Percentiles rank a stretch among this genome's conserved stretches.
Conservation (phyloP, 1,140 invertebrate species). For the Amphibalanus amphitrite region DNA sequence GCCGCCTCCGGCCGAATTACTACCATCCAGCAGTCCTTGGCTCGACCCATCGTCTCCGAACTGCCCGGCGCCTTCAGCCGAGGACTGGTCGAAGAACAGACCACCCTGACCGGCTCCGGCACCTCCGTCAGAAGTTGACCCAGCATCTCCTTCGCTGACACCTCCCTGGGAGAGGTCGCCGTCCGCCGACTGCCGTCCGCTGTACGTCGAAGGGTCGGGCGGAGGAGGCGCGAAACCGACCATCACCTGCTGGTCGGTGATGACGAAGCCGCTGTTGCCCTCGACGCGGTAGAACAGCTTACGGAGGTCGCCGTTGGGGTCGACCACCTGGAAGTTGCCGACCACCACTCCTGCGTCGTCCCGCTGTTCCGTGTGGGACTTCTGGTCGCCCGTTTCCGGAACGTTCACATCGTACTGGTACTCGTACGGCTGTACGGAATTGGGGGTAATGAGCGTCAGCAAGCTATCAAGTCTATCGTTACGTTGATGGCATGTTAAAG, state of each 20-base stretch:
- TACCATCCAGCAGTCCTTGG: too few relatives aligned
- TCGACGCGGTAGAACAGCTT: not conserved
- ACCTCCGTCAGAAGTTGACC: too few relatives aligned
- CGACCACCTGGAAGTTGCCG: not conserved
- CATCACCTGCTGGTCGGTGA: not conserved
- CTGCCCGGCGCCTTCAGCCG: too few relatives aligned
- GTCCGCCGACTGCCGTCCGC: not conserved
- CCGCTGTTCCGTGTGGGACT: not conserved
- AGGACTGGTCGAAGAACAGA: too few relatives aligned
- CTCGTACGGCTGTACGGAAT: not conserved
- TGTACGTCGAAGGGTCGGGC: not conserved
- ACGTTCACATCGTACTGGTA: not conserved
- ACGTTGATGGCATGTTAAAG: too few relatives aligned
- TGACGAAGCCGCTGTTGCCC: not conserved
- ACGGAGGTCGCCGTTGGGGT: not conserved
- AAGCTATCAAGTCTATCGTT: too few relatives aligned
- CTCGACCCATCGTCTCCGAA: too few relatives aligned
- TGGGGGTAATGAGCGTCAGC: too few relatives aligned
- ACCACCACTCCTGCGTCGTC: not conserved
- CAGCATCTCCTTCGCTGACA: not conserved
- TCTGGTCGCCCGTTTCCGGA: not conserved
- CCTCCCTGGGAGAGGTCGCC: too few relatives aligned
- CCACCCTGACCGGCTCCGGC: too few relatives aligned
- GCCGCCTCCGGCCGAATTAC: too few relatives aligned
- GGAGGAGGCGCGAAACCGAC: not conserved